Evolutionary conservation across 2,113 vertebrate genomes (phyloP).

Genomic region (Capreolus pygargus): DNA sequence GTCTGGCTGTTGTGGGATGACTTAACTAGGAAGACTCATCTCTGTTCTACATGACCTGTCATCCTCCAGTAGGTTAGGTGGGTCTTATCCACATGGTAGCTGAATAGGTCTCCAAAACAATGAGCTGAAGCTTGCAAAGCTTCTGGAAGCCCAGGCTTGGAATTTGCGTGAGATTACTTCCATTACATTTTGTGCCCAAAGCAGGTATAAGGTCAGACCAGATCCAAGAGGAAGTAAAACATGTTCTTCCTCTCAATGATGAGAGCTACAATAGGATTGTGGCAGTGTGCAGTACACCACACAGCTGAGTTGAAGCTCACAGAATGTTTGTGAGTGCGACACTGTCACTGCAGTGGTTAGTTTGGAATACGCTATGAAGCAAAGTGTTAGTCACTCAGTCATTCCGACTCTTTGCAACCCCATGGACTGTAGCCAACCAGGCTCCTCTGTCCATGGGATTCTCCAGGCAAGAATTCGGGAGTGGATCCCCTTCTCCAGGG

Average conservation of each 20-base stretch:
- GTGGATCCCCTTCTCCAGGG: neutral
- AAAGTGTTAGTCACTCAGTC: neutral
- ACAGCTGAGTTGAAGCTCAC: neutral
- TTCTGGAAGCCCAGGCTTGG: neutral
- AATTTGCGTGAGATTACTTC: neutral
- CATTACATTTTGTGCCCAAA: neutral
- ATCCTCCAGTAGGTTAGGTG: neutral
- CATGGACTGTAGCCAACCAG: neutral
- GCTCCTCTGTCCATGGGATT: neutral
- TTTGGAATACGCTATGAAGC: neutral
- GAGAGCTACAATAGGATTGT: neutral
- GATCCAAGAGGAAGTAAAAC: neutral
- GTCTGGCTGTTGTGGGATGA: neutral
- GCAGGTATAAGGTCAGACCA: neutral
- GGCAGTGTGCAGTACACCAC: neutral
- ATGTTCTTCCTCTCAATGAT: neutral
- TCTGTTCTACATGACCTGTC: neutral
- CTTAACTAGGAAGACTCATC: neutral
- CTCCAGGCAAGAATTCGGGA: neutral
- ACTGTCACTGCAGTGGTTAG: neutral
- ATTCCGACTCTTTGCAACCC: rapidly evolving
- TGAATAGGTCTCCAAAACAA: neutral
- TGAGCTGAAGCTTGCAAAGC: neutral
- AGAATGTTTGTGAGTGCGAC: neutral
- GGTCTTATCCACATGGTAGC: neutral